Evolutionary conservation across 2,113 vertebrate species (phyloP), one percentile per base, ranked within the genome.

Genomic region (Lamprologus sp.): DNA sequence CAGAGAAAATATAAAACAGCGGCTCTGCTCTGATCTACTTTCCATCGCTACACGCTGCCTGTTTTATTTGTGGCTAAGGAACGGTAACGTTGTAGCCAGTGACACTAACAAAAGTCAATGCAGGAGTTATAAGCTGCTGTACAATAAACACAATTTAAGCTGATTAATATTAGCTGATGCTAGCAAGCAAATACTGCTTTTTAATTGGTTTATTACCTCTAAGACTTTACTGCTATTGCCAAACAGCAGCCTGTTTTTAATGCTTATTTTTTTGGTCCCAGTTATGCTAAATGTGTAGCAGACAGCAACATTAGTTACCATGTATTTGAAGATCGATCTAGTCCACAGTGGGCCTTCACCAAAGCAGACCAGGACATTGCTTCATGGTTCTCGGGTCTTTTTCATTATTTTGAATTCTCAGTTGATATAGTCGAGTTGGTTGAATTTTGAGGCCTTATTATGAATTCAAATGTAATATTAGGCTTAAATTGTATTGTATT

Each of bases 21-120:
- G 0, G n/a, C n/a, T 45, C 68, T 45, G 0, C 70, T 28, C 70
- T 47, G 42, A 11, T 75, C 23, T 28, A 17, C 68, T 45, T 23
- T 19, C 70, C 37, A 47, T 75, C 42, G 7, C 21, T 28, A 13
- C 68, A 73, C 1, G 6, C 70, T 0, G 26, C 4, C 70, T 3
- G 42, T 31, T 75, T 12, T 4, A 75, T 75, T 75, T 19, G 42
- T 31, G 70, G 23, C 45, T 47, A 17, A 75, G 23, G 23, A 49
- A 7, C 6, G 0, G 0, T 19, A 12, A 31, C 0, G 70, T 49
- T 77, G 23, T 28, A 19, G 42, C 23, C 15, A 19, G 42, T 49
- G 9, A 31, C 40, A 47, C 23, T 28, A 6, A 75, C 23, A 11
- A 28, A 75, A 45, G 31, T 75, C 13, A 47, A 0, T 7, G 23